phyloP scores from a whole-genome alignment of 2,797 vertebrate species.

The Hirundo rustica region DNA sequence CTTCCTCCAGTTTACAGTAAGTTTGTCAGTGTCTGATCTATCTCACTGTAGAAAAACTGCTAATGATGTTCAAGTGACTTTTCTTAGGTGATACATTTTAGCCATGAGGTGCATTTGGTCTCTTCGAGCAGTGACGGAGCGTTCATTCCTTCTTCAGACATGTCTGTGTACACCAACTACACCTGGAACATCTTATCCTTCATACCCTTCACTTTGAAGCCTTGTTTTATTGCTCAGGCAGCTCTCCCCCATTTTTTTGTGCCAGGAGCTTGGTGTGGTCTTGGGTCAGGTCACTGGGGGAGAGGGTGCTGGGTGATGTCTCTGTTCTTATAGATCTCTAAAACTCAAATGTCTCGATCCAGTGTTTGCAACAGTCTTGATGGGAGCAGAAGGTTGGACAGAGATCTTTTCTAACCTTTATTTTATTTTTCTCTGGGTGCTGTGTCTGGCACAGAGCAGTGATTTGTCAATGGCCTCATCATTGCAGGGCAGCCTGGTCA shows the following conservation, averaged over 20 bases:
- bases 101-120: neutral
- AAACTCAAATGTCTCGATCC: neutral
- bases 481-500: neutral
- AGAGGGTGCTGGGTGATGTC: rapidly evolving
- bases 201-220: neutral
- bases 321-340: neutral
- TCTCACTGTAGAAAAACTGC: neutral
- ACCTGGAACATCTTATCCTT: neutral
- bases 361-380: neutral
- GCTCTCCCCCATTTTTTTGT: neutral
- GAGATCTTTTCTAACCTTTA: neutral
- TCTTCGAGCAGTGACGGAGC: neutral
- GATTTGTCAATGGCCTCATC: neutral
- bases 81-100: neutral
- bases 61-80: neutral
- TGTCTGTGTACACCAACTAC: neutral
- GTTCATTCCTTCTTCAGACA: neutral
- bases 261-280: neutral
- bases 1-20: rapidly evolving
- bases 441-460: neutral
- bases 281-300: neutral
- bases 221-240: neutral
- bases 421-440: neutral
- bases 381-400: neutral
- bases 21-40: neutral